Evolutionary conservation across 2,797 vertebrate species (phyloP), one percentile per base, ranked within the genome.

Genomic region (Gephyroberyx darwinii): DNA sequence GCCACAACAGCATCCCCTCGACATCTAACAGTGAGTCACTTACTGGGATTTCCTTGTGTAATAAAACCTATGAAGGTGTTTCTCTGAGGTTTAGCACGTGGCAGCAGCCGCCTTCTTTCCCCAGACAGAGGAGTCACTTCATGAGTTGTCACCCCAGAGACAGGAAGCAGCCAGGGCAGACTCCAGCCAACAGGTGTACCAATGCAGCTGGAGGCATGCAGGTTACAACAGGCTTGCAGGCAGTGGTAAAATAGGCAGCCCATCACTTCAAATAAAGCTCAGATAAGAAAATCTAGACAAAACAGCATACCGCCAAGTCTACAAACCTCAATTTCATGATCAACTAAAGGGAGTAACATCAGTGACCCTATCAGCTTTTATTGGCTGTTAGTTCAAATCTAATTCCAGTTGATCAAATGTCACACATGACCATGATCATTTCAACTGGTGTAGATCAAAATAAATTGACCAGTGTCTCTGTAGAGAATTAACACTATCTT

Each of bases 171-270:
- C 51, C 63, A 20, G 52, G 35, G 65, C 45, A 69, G 82, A 69
- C 78, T 64, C 60, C 59, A 70, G 71, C 68, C 59, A 82, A 82
- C 89, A 91, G 89, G 87, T 91, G 91, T 83, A 85, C 69, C 71
- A 76, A 81, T 88, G 81, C 82, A 88, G 79, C 78, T 75, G 74
- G 77, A 72, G 60, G 74, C 35, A 65, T 78, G 69, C 84, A 83
- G 80, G 84, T 86, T 77, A 64, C 17, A 71, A 83, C 80, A 89
- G 68, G 85, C 81, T 63, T 71, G 55, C 26, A 31, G 59, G 43
- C 43, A 47, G 26, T 30, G 41, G 8, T 62, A 33, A 4, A n/a
- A 26, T 52, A 77, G 47, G 37, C 14, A 71, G 33, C 10, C 30
- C 22, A 60, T 73, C 54, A 39, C 75, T 78, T 80, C 35, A 82